These are phyloP conservation scores for Ceratina australensis DNA, from an alignment of 1,140 invertebrate genomes.

Conservation along the genomic window DNA sequence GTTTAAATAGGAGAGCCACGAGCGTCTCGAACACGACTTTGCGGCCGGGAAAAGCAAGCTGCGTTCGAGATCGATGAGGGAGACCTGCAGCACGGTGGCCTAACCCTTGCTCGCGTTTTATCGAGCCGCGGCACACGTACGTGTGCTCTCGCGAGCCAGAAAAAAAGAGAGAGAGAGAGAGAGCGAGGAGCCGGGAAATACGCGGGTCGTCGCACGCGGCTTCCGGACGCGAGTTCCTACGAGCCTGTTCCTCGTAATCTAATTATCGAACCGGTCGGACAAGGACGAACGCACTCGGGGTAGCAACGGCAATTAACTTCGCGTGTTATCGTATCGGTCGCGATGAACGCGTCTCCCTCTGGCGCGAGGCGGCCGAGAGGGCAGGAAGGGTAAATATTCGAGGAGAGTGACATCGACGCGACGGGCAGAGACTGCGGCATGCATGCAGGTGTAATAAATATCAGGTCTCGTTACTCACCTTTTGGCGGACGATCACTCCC, in stretches of 20 bases:
- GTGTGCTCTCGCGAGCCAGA: background rate
- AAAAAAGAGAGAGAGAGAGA: conserved; percentile 26
- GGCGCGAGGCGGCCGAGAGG: too few relatives aligned
- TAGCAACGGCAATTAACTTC: too few relatives aligned
- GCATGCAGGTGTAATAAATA: background rate
- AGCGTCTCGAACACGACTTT: conserved; percentile 7
- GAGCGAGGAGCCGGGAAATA: conserved; percentile 1
- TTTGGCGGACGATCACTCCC: background rate
- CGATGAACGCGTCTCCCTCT: too few relatives aligned
- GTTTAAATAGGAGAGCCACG: background rate
- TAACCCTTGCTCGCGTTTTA: conserved; percentile 58
- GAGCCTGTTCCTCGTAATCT: too few relatives aligned
- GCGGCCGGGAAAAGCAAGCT: conserved; percentile 1
- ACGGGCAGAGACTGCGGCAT: too few relatives aligned
- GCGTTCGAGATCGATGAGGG: conserved; percentile 47
- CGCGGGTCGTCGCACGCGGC: background rate
- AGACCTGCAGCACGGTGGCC: conserved; percentile 35
- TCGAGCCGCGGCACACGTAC: conserved; percentile 41
- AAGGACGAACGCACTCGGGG: too few relatives aligned
- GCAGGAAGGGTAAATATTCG: background rate
- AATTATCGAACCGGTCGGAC: too few relatives aligned
- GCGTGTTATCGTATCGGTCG: too few relatives aligned
- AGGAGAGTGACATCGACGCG: background rate
- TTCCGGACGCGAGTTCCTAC: background rate
- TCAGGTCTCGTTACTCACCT: conserved; percentile 12